Evolutionary conservation across 2,113 vertebrate species (phyloP).

Genomic region (Steatornis caripensis): DNA sequence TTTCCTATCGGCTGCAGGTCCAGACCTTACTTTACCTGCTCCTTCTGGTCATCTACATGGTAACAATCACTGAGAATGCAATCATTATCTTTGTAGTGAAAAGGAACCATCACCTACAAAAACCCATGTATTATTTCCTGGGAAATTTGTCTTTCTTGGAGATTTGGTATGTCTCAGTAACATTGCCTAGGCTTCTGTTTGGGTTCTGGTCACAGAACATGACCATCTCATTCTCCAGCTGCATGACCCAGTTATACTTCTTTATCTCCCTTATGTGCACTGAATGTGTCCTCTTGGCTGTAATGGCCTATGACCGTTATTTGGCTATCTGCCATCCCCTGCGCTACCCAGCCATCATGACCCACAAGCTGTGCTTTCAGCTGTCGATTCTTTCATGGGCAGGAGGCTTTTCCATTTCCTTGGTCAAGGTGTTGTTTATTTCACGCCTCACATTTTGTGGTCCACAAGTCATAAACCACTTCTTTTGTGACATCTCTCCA

Average conservation of each 20-base stretch:
- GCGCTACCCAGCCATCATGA: background rate
- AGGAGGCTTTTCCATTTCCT: background rate
- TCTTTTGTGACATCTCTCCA: background rate
- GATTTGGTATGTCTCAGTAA: slow-evolving; percentile 49
- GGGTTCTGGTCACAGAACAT: slow-evolving; percentile 42
- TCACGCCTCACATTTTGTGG: background rate
- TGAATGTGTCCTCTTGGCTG: slow-evolving; percentile 44
- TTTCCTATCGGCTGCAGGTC: slow-evolving; percentile 18
- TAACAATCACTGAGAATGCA: slow-evolving; percentile 47
- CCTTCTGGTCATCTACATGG: slow-evolving; percentile 34
- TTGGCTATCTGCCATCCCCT: background rate
- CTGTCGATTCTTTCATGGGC: background rate
- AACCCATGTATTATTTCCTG: slow-evolving; percentile 63
- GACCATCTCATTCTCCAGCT: slow-evolving; percentile 58
- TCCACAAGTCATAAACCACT: background rate
- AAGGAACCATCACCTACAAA: slow-evolving; percentile 28
- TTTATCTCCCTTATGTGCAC: slow-evolving; percentile 65
- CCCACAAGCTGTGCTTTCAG: background rate
- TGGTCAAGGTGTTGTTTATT: background rate
- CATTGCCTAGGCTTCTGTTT: slow-evolving; percentile 36
- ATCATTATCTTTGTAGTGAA: slow-evolving; percentile 51
- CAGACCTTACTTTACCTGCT: slow-evolving; percentile 30
- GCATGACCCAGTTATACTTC: slow-evolving; percentile 62
- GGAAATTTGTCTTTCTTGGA: background rate
- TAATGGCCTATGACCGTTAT: background rate